phyloP scores from a whole-genome alignment of 2,797 vertebrate species.

The Lithobates sylvaticus region DNA sequence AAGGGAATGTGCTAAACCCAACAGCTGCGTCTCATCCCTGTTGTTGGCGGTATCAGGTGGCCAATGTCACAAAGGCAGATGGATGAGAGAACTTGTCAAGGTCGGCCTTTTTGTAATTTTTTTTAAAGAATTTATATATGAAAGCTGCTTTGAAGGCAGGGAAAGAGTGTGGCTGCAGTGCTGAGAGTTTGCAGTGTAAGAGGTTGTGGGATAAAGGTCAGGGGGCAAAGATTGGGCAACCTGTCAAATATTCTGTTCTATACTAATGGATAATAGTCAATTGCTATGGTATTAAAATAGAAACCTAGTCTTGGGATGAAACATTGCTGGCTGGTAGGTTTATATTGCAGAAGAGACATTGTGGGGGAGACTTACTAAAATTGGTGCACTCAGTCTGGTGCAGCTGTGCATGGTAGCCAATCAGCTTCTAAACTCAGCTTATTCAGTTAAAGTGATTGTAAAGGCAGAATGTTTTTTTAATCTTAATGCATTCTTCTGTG shows the following conservation, averaged over 20 bases:
- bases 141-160: constrained; percentile 47
- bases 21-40: constrained; percentile 50
- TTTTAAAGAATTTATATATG: constrained; percentile 30
- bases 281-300: no score
- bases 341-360: no score
- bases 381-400: no score
- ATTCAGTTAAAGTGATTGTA: no score
- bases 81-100: background rate
- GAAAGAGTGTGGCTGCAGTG: background rate
- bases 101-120: constrained; percentile 33
- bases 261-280: background rate
- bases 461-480: no score
- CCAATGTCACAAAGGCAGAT: constrained; percentile 32
- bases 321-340: no score
- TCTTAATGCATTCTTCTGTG: no score
- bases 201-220: background rate
- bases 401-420: no score
- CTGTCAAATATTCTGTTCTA: background rate
- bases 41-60: constrained; percentile 52
- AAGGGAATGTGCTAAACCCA: constrained; percentile 22
- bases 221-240: background rate
- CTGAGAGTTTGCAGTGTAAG: background rate
- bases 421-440: no score
- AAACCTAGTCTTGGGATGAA: no score
- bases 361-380: no score